phyloP scores from a whole-genome alignment of 1,140 invertebrate species.

The Palaemon carinicauda region DNA sequence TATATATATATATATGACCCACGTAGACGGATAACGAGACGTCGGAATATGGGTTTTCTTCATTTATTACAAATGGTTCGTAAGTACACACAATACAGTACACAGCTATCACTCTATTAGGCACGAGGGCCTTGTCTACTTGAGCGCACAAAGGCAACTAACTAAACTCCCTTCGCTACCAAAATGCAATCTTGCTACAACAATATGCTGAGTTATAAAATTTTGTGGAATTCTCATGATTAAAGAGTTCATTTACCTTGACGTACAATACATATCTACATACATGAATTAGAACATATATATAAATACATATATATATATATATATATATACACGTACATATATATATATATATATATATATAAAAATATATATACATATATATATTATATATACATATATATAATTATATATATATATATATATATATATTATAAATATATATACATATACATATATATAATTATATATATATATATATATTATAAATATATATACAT shows the following conservation, averaged over 20 bases:
- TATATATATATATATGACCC: neutral
- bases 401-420: neutral
- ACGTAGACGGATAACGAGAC: too few relatives aligned
- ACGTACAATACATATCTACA: neutral
- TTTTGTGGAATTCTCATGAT: too few relatives aligned
- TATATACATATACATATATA: neutral
- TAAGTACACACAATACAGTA: too few relatives aligned
- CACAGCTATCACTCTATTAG: too few relatives aligned
- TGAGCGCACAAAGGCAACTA: too few relatives aligned
- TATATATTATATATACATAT: neutral
- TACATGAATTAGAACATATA: conserved; percentile 1
- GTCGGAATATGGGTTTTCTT: too few relatives aligned
- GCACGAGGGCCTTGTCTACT: too few relatives aligned
- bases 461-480: neutral
- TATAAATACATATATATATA: conserved; percentile 2
- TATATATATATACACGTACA: neutral
- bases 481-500: neutral
- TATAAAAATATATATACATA: neutral
- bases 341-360: neutral
- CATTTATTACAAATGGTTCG: too few relatives aligned
- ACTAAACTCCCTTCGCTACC: too few relatives aligned
- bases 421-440: neutral
- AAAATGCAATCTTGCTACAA: too few relatives aligned
- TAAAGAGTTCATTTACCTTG: too few relatives aligned
- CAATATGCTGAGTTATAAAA: too few relatives aligned